Base-by-base conservation (phyloP, 2,113 vertebrate species). In the Hystrix brachyura region DNA sequence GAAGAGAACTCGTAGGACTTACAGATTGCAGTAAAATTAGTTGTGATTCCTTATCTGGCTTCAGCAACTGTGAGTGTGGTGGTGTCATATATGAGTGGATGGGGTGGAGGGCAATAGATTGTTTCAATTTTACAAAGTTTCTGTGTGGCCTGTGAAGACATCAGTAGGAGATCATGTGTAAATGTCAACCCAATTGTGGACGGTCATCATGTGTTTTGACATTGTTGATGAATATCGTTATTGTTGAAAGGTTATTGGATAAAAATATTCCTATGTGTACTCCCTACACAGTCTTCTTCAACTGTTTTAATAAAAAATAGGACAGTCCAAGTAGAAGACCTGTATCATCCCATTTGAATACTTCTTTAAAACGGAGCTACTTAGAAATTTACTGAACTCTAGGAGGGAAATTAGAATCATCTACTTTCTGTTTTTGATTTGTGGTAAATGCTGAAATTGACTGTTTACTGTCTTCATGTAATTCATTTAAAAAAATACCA, bases 261-360 rank as follows among this genome's bases (percentile, higher is more conserved):
- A 32, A 87, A 80, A 57, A 9, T 51, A 69, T 69, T 34, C 32
- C 32, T 76, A 12, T 14, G 8, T 81, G 3, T 76, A 46, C 25
- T 80, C 9, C 46, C 32, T 85, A 59, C 32, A 23, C 64, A 51
- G 32, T 69, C 4, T 55, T n/a, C 18, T 65, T 59, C 38, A 43
- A 93, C 43, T 38, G 32, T 79, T 92, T 92, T 67, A 86, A 72
- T 94, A 80, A 90, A 86, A 88, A 86, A 11, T 6, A 34, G 19
- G 48, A 71, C 34, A 51, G 53, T 71, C 55, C 83, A 91, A 32
- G 17, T 55, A 1, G 21, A 62, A 74, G 19, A 64, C 1, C 10
- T 25, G 18, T 19, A 55, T 55, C 79, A 88, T 87, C 38, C 23
- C 69, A 32, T 67, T 51, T 87, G 27, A 90, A 48, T 3, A 34